Percentiles rank a stretch among this genome's conserved stretches.
phyloP scores from a whole-genome alignment of 1,140 invertebrate genomes.

The Pemphigus obesinymphae region DNA sequence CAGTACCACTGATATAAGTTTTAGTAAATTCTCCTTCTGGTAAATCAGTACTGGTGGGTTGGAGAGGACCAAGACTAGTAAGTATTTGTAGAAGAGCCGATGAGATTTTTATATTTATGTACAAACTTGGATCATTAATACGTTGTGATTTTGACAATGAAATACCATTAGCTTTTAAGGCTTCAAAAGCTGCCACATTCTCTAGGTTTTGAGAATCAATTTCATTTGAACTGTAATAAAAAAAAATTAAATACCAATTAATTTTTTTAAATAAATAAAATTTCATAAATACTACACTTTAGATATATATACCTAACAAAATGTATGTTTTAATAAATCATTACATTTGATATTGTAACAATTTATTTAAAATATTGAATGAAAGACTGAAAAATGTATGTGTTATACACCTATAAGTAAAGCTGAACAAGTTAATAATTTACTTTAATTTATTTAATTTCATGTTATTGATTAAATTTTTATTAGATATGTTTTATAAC shows the following conservation, averaged over 20 bases:
- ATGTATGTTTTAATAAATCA: background rate
- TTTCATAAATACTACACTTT: background rate
- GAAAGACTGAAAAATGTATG: background rate
- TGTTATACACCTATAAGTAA: too few species aligned
- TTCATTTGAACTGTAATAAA: background rate
- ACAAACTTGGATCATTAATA: background rate
- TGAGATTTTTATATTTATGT: background rate
- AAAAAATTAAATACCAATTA: background rate
- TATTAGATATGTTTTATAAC: too few species aligned
- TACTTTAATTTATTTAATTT: too few species aligned
- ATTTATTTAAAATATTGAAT: background rate
- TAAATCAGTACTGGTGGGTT: background rate
- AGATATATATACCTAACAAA: background rate
- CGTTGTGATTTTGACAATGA: background rate
- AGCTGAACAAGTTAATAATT: too few species aligned
- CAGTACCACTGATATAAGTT: background rate
- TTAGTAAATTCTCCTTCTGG: background rate
- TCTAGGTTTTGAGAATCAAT: background rate
- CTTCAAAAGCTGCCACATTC: background rate
- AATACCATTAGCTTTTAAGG: background rate
- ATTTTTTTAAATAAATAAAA: too few species aligned
- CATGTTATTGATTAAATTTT: too few species aligned
- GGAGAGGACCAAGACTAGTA: background rate
- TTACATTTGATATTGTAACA: background rate
- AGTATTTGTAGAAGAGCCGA: background rate